Evolutionary conservation across 2,888 invertebrate genomes (phyloP).

Genomic region (Cheilosia grossa): DNA sequence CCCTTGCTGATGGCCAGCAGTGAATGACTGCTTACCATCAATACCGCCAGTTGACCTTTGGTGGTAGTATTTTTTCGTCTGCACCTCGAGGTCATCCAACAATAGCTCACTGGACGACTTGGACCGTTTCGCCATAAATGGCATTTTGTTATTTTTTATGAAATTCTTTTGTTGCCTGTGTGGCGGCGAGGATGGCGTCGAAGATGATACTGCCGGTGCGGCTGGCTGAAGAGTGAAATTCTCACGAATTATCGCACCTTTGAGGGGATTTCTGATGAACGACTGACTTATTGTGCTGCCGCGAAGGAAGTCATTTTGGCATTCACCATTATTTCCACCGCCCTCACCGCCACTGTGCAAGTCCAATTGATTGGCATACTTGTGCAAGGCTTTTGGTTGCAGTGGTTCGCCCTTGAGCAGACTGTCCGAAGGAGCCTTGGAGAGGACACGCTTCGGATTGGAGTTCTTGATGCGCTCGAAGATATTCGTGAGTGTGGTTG

Average conservation of each 20-base stretch:
- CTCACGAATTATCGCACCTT: constrained; percentile 76
- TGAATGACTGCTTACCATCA: constrained; percentile 31
- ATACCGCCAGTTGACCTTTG: constrained; percentile 41
- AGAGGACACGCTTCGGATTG: constrained; percentile 58
- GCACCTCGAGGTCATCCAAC: constrained; percentile 79
- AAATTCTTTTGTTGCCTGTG: constrained; percentile 38
- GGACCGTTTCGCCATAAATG: constrained; percentile 79
- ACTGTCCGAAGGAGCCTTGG: constrained; percentile 78
- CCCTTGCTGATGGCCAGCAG: constrained; percentile 2
- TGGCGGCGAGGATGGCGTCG: constrained; percentile 30
- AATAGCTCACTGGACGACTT: constrained; percentile 80
- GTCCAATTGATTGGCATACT: constrained; percentile 77
- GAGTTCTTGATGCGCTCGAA: constrained; percentile 79
- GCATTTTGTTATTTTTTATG: constrained; percentile 58
- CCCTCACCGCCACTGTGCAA: constrained; percentile 72
- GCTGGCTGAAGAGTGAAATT: constrained; percentile 75
- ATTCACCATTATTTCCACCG: constrained; percentile 58
- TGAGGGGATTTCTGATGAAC: constrained; percentile 81
- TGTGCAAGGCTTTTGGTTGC: constrained; percentile 69
- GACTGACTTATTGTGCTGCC: constrained; percentile 83
- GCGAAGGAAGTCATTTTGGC: constrained; percentile 80
- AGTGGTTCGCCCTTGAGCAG: constrained; percentile 75
- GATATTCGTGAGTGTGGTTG: constrained; percentile 80
- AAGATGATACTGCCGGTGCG: constrained; percentile 73
- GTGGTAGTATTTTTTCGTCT: constrained; percentile 80